Conservation (phyloP, 2,113 vertebrate species). For the crab-eating macaque (Macaca fascicularis) region DNA sequence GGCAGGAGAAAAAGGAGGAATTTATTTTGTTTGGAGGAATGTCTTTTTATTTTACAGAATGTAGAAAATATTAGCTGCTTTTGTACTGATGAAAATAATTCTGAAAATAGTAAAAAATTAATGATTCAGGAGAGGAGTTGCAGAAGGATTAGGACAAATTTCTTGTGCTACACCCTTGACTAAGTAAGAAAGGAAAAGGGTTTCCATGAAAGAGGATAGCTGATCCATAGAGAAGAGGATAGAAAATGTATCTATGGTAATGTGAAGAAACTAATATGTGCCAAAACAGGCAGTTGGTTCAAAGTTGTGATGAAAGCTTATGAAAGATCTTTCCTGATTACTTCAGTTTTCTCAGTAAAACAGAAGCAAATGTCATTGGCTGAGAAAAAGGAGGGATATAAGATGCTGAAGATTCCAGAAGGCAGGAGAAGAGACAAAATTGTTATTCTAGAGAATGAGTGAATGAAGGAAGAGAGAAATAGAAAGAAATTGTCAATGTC, state of each 20-base stretch:
- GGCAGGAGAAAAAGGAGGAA: background rate
- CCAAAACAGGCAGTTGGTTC: background rate
- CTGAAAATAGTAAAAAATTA: background rate
- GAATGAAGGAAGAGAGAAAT: background rate
- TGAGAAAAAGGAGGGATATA: background rate
- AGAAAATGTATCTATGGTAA: background rate
- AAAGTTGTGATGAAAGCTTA: background rate
- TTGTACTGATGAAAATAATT: background rate
- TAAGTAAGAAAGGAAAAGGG: background rate
- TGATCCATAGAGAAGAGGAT: background rate
- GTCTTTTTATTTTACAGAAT: background rate
- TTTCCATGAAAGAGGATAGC: background rate
- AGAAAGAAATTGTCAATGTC: background rate
- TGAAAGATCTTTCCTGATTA: background rate
- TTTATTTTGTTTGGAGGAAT: background rate
- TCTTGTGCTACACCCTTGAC: background rate
- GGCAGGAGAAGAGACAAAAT: background rate
- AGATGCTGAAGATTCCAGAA: background rate
- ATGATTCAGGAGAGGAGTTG: background rate
- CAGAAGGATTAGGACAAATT: accelerated
- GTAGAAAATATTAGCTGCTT: background rate
- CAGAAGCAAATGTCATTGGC: background rate
- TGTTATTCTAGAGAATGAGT: background rate
- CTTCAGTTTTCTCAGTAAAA: background rate
- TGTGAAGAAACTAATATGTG: background rate